phyloP scores from a whole-genome alignment of 2,113 vertebrate species.

The Xyliphius kryptos region DNA sequence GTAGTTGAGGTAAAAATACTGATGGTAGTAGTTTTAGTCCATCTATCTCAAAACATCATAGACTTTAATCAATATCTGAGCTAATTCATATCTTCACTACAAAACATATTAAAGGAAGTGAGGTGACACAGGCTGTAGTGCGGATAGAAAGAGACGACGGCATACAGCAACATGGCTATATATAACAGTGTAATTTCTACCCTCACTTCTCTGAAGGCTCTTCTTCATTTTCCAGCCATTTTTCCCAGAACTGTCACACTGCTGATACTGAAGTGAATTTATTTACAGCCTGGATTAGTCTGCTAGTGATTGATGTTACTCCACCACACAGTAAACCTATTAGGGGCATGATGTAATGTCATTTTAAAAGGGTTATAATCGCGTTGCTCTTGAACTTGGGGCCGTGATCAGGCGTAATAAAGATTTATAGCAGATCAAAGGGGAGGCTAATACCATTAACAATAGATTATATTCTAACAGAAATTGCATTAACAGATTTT shows the following conservation, averaged over 20 bases:
- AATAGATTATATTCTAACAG: slow-evolving; percentile 95
- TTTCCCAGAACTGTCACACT: slow-evolving; percentile 85
- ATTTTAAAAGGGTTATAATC: slow-evolving; percentile 98
- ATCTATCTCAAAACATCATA: background rate
- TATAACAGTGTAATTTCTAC: slow-evolving; percentile 37
- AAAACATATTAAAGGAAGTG: slow-evolving; percentile 3
- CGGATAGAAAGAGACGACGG: background rate
- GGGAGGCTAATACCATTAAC: slow-evolving; percentile 92
- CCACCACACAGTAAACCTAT: slow-evolving; percentile 98
- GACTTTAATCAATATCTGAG: background rate
- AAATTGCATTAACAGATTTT: slow-evolving; percentile 76
- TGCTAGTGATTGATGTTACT: slow-evolving; percentile 97
- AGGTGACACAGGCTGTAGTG: background rate
- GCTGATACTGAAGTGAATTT: slow-evolving; percentile 91
- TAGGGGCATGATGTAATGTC: slow-evolving; percentile 97
- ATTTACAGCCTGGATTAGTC: slow-evolving; percentile 87
- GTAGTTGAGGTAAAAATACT: too few relatives aligned
- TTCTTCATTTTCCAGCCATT: slow-evolving; percentile 43
- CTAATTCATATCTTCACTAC: background rate
- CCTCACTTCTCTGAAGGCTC: slow-evolving; percentile 49
- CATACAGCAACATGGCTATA: slow-evolving; percentile 11
- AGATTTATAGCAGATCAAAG: slow-evolving; percentile 98
- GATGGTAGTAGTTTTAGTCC: too few relatives aligned
- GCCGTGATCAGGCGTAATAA: slow-evolving; percentile 94
- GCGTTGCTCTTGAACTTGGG: slow-evolving; percentile 89